These are phyloP conservation scores for Calameuta pallipes DNA, from an alignment of 2,888 invertebrate species.

Conservation along the genomic window DNA sequence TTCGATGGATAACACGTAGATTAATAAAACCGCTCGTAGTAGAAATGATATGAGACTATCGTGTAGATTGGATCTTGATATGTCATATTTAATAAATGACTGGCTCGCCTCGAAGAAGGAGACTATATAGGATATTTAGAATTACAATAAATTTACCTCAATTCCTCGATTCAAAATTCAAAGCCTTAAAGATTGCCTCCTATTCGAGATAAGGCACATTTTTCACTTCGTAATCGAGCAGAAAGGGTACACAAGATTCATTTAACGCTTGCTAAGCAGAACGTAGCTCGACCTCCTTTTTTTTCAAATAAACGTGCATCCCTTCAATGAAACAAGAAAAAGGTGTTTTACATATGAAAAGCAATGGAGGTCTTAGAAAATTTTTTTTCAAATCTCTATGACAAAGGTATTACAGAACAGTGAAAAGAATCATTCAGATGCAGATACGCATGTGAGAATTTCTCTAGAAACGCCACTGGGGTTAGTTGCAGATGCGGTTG, in stretches of 20 bases:
- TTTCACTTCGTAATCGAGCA: too few relatives aligned
- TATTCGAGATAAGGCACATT: too few relatives aligned
- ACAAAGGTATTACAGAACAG: neutral
- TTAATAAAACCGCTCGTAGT: neutral
- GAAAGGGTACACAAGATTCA: neutral
- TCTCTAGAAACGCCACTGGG: neutral
- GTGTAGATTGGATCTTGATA: neutral
- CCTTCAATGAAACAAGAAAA: neutral
- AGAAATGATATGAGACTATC: neutral
- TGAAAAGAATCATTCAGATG: neutral
- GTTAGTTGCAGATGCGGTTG: neutral
- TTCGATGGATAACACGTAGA: neutral
- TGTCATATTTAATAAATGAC: neutral
- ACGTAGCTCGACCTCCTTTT: neutral
- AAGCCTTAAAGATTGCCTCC: too few relatives aligned
- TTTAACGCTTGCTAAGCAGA: neutral
- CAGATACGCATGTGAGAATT: neutral
- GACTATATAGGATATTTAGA: neutral
- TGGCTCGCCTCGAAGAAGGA: neutral
- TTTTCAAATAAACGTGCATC: neutral
- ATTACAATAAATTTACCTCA: neutral
- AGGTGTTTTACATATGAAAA: neutral
- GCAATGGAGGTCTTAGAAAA: neutral
- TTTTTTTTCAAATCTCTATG: too few relatives aligned
- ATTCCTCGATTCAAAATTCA: too few relatives aligned